A percentile compares a stretch with the other conserved stretches of the same genome.
These are phyloP conservation scores for Meda fulgida DNA, from an alignment of 2,797 vertebrate species.

Conservation along the genomic window DNA sequence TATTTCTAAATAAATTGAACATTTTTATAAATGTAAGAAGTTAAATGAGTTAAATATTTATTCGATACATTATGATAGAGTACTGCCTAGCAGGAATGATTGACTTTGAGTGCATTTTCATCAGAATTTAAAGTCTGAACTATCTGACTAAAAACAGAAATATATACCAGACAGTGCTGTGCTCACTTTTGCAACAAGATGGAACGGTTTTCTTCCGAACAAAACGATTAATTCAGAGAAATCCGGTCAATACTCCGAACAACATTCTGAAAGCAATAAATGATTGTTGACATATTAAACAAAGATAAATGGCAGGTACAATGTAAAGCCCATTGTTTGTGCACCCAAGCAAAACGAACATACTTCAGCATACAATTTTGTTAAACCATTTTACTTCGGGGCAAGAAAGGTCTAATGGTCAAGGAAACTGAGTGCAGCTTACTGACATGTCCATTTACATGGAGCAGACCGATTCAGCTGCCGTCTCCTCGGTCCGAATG, in stretches of 20 bases:
- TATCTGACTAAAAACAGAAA: neutral
- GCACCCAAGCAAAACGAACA: slow-evolving; percentile 3
- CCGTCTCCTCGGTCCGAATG: slow-evolving; percentile 24
- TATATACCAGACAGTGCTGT: neutral
- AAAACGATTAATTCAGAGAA: neutral
- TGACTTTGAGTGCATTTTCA: neutral
- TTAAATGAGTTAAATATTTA: neutral
- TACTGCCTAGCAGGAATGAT: neutral
- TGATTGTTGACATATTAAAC: slow-evolving; percentile 26
- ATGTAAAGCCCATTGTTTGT: slow-evolving; percentile 16
- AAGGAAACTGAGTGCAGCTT: slow-evolving; percentile 25
- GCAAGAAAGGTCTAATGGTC: slow-evolving; percentile 46
- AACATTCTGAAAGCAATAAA: slow-evolving; percentile 28
- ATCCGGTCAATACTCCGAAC: slow-evolving; percentile 18
- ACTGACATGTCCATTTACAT: slow-evolving; percentile 43
- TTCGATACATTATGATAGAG: neutral
- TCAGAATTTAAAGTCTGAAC: neutral
- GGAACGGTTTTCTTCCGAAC: neutral
- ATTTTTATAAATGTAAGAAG: neutral
- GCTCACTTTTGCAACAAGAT: slow-evolving; percentile 7
- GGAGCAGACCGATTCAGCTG: neutral
- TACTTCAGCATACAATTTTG: slow-evolving; percentile 21
- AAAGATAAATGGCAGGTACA: slow-evolving; percentile 24
- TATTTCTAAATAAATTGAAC: neutral
- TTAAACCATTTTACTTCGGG: slow-evolving; percentile 13